Evolutionary conservation across 1,140 invertebrate genomes (phyloP), one percentile per base, ranked within the genome.

Genomic region (Drosophila trapezifrons): DNA sequence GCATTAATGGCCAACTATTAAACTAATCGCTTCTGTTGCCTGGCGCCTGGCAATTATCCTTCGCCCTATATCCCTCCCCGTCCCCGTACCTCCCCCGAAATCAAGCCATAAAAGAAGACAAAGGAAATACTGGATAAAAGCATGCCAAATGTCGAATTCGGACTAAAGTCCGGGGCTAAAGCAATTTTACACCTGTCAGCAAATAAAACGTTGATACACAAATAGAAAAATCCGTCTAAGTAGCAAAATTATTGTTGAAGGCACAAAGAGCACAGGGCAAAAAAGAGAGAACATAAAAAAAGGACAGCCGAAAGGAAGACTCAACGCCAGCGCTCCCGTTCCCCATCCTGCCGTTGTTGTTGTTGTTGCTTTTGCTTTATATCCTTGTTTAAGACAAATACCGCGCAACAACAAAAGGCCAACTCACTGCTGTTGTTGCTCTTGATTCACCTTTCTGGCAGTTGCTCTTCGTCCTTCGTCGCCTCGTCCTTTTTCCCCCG

Each of bases 101-200:
- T 67, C 51, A 65, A 76, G 75, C 66, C 71, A 70, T 82, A 70
- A 63, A 58, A 51, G 37, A 40, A 76, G 56, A 64, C 57, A 69
- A 77, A 56, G n/a, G 25, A 55, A 59, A 55, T 59, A 62, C 37
- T 43, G 9, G 15, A 42, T 55, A 46, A 27, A 42, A 17, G 15
- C 59, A 52, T 57, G 52, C 45, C 72, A 66, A 76, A 76, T 76
- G 73, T 67, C 72, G 73, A 76, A 45, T 38, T 35, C 13, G 17
- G n/a, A 13, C 27, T 22, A 59, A 59, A 32, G 55, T 42, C 25
- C 32, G 55, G 43, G 47, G 63, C 46, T 70, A 63, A 59, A 80
- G 77, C 72, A 73, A 87, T 87, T 87, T 87, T 87, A 87, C 83
- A 87, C 84, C 84, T 87, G 84, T 87, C 84, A 87, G 84, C 84